Percentiles rank a stretch among this genome's conserved stretches.
phyloP scores from a whole-genome alignment of 1,140 invertebrate genomes.

The Aricia agestis region DNA sequence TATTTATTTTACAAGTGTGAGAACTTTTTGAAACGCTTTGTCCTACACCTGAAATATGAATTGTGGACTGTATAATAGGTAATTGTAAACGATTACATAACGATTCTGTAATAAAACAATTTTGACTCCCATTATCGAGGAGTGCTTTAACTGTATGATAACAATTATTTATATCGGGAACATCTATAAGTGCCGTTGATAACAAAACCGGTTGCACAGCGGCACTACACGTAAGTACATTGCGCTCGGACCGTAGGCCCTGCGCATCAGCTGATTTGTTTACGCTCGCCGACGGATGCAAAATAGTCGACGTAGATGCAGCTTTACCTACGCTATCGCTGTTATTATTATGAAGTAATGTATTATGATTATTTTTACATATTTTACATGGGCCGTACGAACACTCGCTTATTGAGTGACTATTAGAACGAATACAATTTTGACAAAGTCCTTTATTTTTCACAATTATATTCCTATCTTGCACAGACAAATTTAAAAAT shows the following conservation, averaged over 20 bases:
- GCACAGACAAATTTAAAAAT: constrained; percentile 1
- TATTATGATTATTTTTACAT: constrained; percentile 17
- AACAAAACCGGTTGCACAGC: constrained; percentile 7
- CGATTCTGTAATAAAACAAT: constrained; percentile 27
- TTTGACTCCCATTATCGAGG: constrained; percentile 29
- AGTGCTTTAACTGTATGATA: constrained; percentile 23
- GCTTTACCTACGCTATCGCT: no score
- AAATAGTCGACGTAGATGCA: no score
- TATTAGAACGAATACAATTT: constrained; percentile 17
- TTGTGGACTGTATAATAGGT: constrained; percentile 27
- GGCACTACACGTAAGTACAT: no score
- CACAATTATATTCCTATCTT: constrained; percentile 7
- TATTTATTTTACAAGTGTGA: constrained; percentile 23
- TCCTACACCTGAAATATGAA: constrained; percentile 24
- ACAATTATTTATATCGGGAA: constrained; percentile 19
- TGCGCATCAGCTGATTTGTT: no score
- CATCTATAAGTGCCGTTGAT: constrained; percentile 25
- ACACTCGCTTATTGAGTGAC: constrained; percentile 8
- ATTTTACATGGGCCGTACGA: constrained; percentile 5
- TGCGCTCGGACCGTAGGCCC: no score
- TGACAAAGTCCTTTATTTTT: constrained; percentile 7
- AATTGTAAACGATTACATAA: constrained; percentile 22
- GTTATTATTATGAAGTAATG: neutral
- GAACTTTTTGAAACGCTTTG: constrained; percentile 22
- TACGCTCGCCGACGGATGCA: no score